A percentile compares a stretch with the other conserved stretches of the same genome.
phyloP scores from a whole-genome alignment of 2,888 invertebrate genomes.

The Brachyptera risi region DNA sequence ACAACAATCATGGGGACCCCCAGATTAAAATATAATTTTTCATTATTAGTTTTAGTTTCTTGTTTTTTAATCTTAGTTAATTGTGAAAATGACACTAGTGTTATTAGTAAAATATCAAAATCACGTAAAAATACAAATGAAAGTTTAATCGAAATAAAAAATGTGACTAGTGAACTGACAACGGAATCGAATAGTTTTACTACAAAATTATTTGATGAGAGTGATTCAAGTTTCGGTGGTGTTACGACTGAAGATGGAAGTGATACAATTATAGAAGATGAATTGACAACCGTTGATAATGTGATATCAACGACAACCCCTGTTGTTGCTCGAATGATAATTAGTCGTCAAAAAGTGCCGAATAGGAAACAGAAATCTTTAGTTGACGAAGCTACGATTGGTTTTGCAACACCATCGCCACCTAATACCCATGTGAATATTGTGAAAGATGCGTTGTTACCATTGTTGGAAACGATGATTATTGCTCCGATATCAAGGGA shows the following conservation, averaged over 20 bases:
- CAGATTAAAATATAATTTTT: neutral
- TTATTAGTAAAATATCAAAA: conserved; percentile 12
- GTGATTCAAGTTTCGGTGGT: neutral
- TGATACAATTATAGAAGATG: neutral
- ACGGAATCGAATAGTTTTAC: neutral
- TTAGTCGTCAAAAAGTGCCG: no score
- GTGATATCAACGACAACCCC: neutral
- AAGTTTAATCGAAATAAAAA: neutral
- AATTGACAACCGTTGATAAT: neutral
- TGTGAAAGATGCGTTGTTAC: conserved; percentile 10
- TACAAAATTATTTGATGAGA: neutral
- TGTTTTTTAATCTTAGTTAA: conserved; percentile 5
- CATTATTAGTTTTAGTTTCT: neutral
- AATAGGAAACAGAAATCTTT: no score
- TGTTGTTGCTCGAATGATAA: neutral
- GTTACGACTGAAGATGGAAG: neutral
- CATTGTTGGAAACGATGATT: conserved; percentile 17
- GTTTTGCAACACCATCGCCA: neutral
- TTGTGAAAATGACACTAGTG: conserved; percentile 5
- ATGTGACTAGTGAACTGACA: neutral
- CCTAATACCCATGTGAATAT: neutral
- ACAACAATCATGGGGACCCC: neutral
- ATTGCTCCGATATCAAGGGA: conserved; percentile 24
- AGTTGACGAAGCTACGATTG: neutral
- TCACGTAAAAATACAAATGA: conserved; percentile 4